Evolutionary conservation across 2,797 vertebrate species (phyloP).

Genomic region (Microctenopoma steveboyesi): DNA sequence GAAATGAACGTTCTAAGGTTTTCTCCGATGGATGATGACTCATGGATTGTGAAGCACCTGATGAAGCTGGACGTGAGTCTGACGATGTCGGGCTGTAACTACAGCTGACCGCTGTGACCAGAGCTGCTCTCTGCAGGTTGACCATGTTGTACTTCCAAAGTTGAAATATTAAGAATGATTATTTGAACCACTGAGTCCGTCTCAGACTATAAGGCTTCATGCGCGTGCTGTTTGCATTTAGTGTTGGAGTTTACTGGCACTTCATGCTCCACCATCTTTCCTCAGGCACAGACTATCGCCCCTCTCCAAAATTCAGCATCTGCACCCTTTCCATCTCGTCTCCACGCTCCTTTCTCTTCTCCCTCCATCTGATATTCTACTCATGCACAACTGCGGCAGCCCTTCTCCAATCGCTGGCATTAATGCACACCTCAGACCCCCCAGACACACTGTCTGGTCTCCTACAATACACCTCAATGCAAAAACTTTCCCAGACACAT

Average conservation of each 20-base stretch:
- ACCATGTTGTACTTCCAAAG: conserved; percentile 8
- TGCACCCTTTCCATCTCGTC: conserved; percentile 70
- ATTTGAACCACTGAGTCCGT: background rate
- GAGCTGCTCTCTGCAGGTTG: conserved; percentile 8
- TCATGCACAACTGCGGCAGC: conserved; percentile 93
- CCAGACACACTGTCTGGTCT: conserved; percentile 85
- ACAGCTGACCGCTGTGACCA: background rate
- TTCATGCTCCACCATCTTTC: conserved; percentile 29
- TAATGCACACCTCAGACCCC: conserved; percentile 89
- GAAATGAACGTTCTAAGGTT: conserved; percentile 34
- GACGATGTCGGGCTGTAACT: background rate
- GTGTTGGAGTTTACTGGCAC: conserved; percentile 31
- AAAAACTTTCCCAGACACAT: conserved; percentile 84
- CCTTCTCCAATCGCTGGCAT: conserved; percentile 91
- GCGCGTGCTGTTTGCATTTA: conserved; percentile 29
- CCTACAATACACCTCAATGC: conserved; percentile 83
- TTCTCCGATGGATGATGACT: conserved; percentile 47
- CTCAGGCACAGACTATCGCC: conserved; percentile 32
- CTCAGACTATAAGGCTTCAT: conserved; percentile 3
- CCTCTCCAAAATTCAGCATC: conserved; percentile 50
- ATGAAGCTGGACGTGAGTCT: conserved; percentile 28
- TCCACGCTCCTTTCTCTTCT: conserved; percentile 75
- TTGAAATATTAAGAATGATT: conserved; percentile 13
- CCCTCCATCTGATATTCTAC: conserved; percentile 87
- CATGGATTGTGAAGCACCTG: conserved; percentile 42